Evolutionary conservation across 2,113 vertebrate species (phyloP).

Genomic region (Mus spicilegus): DNA sequence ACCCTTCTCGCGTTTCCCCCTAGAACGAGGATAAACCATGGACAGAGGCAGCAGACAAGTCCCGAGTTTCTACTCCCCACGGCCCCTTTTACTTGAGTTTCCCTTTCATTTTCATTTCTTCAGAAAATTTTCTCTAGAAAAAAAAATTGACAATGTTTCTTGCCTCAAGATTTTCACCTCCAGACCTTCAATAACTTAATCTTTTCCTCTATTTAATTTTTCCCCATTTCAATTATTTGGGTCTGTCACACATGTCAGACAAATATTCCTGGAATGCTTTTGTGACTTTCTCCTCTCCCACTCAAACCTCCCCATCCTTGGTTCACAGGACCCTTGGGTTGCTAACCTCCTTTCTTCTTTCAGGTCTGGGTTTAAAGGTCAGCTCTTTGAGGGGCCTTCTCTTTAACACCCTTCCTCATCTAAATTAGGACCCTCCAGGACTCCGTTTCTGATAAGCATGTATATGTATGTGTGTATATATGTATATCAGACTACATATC

Average conservation of each 20-base stretch:
- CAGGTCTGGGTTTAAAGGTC: conserved; percentile 39
- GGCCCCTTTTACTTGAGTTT: not conserved
- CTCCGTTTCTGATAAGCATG: not conserved
- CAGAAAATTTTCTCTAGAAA: conserved; percentile 1
- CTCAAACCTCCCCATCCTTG: not conserved
- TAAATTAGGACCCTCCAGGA: not conserved
- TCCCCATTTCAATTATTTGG: not conserved
- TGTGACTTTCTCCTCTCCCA: not conserved
- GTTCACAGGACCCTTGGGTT: not conserved
- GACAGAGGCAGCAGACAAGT: not conserved
- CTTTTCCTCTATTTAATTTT: conserved; percentile 16
- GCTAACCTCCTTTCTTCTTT: conserved; percentile 10
- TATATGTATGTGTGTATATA: not conserved
- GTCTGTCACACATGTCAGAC: conserved; percentile 4
- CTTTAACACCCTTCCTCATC: not conserved
- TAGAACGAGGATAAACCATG: not conserved
- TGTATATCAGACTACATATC: too few species aligned
- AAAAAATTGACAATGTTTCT: not conserved
- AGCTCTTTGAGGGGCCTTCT: conserved; percentile 11
- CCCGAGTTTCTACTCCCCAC: not conserved
- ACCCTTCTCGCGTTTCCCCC: not conserved
- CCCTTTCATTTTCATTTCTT: not conserved
- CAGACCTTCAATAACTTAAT: not conserved
- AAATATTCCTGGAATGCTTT: conserved; percentile 66
- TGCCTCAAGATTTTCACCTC: not conserved